Conservation (phyloP, 2,797 vertebrate genomes). For the Mallotus villosus region DNA sequence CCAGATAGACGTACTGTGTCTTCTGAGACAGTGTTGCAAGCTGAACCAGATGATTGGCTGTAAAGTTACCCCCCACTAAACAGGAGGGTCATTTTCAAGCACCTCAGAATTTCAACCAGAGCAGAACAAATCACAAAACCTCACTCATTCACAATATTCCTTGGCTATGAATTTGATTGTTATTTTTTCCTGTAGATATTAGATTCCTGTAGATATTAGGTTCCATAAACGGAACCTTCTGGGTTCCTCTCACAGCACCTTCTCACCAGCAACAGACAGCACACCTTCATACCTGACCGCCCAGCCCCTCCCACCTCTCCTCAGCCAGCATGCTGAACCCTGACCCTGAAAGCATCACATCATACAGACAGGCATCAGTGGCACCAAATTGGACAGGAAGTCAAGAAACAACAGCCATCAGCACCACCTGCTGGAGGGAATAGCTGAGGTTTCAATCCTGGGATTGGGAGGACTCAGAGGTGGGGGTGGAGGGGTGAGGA, state of each 20-base stretch:
- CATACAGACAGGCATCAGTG: conserved; percentile 3
- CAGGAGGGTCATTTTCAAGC: conserved; percentile 52
- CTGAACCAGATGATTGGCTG: conserved; percentile 27
- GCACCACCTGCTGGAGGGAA: conserved; percentile 19
- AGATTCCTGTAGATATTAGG: no score
- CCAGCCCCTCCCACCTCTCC: neutral
- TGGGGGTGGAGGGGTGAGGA: conserved; percentile 27
- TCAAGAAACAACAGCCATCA: conserved; percentile 13
- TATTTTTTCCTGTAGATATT: conserved; percentile 52
- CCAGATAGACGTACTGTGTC: conserved; percentile 45
- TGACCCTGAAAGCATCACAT: conserved; percentile 29
- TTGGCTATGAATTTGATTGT: conserved; percentile 50
- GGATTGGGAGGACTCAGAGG: conserved; percentile 13
- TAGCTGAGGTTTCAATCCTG: conserved; percentile 32
- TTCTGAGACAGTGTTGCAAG: conserved; percentile 50
- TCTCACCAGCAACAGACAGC: conserved; percentile 28
- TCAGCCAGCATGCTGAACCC: conserved; percentile 10
- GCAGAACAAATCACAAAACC: conserved; percentile 50
- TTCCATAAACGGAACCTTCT: conserved; percentile 22
- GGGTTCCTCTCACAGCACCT: neutral
- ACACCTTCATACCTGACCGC: conserved; percentile 55
- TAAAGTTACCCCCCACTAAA: conserved; percentile 29
- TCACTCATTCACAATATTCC: conserved; percentile 45
- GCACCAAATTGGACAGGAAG: conserved; percentile 4
- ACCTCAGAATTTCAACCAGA: conserved; percentile 64